These are phyloP conservation scores for Andricus curvator DNA, from an alignment of 2,888 invertebrate genomes.

Conservation along the genomic window DNA sequence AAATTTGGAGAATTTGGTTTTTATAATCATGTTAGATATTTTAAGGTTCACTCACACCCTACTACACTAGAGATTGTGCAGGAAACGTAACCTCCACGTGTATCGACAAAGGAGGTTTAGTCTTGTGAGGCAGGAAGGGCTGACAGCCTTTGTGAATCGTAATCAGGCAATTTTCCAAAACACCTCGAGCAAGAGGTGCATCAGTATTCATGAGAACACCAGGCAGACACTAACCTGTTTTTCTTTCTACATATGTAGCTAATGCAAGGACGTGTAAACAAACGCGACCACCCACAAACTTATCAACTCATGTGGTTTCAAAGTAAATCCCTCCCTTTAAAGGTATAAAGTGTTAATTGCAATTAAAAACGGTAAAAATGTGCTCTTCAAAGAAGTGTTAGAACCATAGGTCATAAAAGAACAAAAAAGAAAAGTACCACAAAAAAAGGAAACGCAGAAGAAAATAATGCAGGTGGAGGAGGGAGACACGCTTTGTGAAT, in stretches of 20 bases:
- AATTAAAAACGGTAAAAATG: slow-evolving; percentile 61
- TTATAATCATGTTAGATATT: background rate
- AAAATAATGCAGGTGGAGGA: slow-evolving; percentile 17
- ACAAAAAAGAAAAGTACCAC: background rate
- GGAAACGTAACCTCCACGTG: background rate
- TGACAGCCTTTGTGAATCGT: background rate
- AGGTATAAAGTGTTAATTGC: slow-evolving; percentile 48
- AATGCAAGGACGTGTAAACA: background rate
- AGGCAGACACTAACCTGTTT: slow-evolving; percentile 44
- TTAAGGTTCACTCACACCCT: background rate
- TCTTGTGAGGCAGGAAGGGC: background rate
- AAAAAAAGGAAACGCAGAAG: background rate
- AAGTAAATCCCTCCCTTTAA: background rate
- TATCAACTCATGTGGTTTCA: background rate
- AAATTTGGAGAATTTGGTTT: background rate
- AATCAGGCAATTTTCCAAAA: slow-evolving; percentile 49
- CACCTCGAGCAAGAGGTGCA: slow-evolving; percentile 42
- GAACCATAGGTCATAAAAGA: background rate
- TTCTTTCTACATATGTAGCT: slow-evolving; percentile 42
- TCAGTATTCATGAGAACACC: slow-evolving; percentile 54
- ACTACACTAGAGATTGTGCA: background rate
- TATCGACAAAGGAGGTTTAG: background rate
- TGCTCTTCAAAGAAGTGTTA: slow-evolving; percentile 53
- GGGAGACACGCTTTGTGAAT: slow-evolving; percentile 5
- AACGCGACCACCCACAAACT: slow-evolving; percentile 9